Evolutionary conservation across 2,888 invertebrate species (phyloP).

Genomic region (Ochropacha duplaris): DNA sequence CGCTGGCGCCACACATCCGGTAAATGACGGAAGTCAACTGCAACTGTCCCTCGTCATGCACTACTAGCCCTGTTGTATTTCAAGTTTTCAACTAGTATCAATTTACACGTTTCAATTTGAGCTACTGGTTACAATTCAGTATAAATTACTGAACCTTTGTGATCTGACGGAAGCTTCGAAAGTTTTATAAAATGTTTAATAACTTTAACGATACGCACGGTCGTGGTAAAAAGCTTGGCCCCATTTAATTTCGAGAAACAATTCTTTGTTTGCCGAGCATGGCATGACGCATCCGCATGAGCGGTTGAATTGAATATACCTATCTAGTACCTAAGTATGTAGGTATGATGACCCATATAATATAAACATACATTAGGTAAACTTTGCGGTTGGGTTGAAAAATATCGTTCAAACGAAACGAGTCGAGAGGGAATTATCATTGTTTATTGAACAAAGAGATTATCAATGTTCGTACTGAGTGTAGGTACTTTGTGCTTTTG

Average conservation of each 20-base stretch:
- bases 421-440: not conserved
- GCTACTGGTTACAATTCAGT: slow-evolving; percentile 39
- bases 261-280: slow-evolving; percentile 45
- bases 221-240: slow-evolving; percentile 45
- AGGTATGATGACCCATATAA: slow-evolving; percentile 18
- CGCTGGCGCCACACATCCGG: slow-evolving; percentile 71
- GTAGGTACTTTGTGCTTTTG: not conserved
- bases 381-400: slow-evolving; percentile 19
- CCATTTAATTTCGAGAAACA: slow-evolving; percentile 51
- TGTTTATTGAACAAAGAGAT: slow-evolving; percentile 2
- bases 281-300: slow-evolving; percentile 48
- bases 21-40: slow-evolving; percentile 68
- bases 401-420: not conserved
- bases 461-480: not conserved
- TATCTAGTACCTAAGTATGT: slow-evolving; percentile 3
- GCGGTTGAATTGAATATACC: slow-evolving; percentile 18
- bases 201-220: slow-evolving; percentile 19
- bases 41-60: slow-evolving; percentile 70
- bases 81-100: slow-evolving; percentile 51
- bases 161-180: not conserved
- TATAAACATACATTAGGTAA: slow-evolving; percentile 21
- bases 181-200: no score
- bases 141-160: not conserved
- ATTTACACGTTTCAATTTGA: slow-evolving; percentile 50
- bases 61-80: slow-evolving; percentile 59